Evolutionary conservation across 2,113 vertebrate species (phyloP).

Genomic region (Rhombomys opimus): DNA sequence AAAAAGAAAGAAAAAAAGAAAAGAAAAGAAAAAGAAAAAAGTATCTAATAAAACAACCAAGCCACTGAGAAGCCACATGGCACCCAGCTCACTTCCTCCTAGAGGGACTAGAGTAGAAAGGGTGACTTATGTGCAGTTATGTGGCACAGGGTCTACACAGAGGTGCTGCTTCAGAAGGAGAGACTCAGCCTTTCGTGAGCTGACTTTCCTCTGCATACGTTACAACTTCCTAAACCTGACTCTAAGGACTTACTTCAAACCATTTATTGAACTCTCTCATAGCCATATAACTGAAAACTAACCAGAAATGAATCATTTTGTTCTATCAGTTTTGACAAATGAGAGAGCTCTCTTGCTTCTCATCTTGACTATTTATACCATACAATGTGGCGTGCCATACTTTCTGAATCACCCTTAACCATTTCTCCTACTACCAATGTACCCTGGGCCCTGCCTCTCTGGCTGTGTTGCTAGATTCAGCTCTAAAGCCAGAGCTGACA

Average conservation of each 20-base stretch:
- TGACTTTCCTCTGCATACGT: background rate
- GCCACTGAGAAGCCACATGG: background rate
- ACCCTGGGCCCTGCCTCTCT: background rate
- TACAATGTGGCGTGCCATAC: background rate
- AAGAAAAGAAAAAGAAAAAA: constrained; percentile 64
- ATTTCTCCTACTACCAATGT: background rate
- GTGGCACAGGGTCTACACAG: background rate
- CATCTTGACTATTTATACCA: background rate
- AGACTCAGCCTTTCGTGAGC: background rate
- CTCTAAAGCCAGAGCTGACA: background rate
- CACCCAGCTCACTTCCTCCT: constrained; percentile 43
- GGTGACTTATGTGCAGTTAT: constrained; percentile 21
- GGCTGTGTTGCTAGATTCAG: background rate
- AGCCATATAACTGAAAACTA: background rate
- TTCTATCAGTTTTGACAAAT: background rate
- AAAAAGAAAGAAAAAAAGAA: constrained; percentile 65
- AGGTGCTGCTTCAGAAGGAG: background rate
- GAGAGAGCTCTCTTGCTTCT: background rate
- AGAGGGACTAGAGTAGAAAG: background rate
- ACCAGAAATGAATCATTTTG: background rate
- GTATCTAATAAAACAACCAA: constrained; percentile 67
- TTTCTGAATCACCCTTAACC: background rate
- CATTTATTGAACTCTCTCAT: background rate
- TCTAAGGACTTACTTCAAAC: constrained; percentile 31
- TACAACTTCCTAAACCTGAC: background rate